Conservation (phyloP, 1,140 invertebrate species). For the Nasonia vitripennis region DNA sequence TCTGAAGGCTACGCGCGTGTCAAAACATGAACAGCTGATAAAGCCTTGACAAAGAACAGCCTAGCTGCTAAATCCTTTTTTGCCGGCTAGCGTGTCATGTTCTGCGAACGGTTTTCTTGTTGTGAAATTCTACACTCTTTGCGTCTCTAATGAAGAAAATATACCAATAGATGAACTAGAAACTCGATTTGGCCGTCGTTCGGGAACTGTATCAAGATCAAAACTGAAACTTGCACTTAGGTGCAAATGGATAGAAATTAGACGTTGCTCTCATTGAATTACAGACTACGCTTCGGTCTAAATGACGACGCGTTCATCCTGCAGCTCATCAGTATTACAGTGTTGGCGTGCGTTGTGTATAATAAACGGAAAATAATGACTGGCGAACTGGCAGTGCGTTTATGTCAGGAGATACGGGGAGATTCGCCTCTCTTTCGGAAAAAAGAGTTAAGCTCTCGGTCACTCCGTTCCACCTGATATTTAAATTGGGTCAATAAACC, state of each 20-base stretch:
- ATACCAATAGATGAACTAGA: no score
- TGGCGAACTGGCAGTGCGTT: not conserved
- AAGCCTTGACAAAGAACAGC: constrained; percentile 44
- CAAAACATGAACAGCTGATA: not conserved
- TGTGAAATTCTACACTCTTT: not conserved
- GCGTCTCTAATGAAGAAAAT: not conserved
- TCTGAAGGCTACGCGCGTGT: constrained; percentile 19
- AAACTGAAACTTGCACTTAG: no score
- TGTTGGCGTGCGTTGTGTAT: not conserved
- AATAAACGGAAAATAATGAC: not conserved
- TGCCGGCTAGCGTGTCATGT: not conserved
- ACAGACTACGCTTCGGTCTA: not conserved
- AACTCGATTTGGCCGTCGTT: not conserved
- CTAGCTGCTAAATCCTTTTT: not conserved
- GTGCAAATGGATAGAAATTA: not conserved
- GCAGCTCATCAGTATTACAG: not conserved
- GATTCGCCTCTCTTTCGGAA: constrained; percentile 9
- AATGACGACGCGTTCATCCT: not conserved
- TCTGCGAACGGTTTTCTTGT: not conserved
- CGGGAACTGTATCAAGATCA: not conserved
- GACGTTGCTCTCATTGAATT: not conserved
- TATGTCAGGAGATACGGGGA: not conserved
- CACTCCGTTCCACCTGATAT: constrained; percentile 57
- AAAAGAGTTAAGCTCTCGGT: not conserved
- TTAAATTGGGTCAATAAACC: constrained; percentile 68